phyloP scores from a whole-genome alignment of 2,888 invertebrate species.

The Eristalis intricaria region DNA sequence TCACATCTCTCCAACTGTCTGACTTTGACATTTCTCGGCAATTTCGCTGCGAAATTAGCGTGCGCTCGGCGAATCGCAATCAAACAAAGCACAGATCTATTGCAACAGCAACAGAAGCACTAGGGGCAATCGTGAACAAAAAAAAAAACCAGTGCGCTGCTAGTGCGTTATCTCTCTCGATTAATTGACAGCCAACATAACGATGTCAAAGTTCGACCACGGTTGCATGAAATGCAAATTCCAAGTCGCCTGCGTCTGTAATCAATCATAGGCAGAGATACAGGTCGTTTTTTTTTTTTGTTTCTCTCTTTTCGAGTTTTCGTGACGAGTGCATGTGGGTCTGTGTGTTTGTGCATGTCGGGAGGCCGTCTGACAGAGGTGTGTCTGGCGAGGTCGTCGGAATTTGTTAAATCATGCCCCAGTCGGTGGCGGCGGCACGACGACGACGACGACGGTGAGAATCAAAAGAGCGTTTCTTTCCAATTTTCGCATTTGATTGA shows the following conservation, averaged over 20 bases:
- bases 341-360: background rate
- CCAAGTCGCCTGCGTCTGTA: constrained; percentile 4
- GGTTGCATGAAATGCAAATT: constrained; percentile 58
- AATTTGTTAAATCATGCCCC: constrained; percentile 23
- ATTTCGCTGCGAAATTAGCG: constrained; percentile 23
- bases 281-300: background rate
- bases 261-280: constrained; percentile 49
- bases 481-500: constrained; percentile 33
- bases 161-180: constrained; percentile 25
- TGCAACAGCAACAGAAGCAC: background rate
- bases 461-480: constrained; percentile 1
- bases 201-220: constrained; percentile 40
- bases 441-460: background rate
- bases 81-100: background rate
- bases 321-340: background rate
- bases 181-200: constrained; percentile 27
- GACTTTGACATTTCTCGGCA: constrained; percentile 51
- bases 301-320: background rate
- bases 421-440: background rate
- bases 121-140: background rate
- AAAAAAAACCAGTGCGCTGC: background rate
- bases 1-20: constrained; percentile 6
- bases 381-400: constrained; percentile 25
- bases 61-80: constrained; percentile 15
- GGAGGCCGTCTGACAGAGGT: constrained; percentile 26